Percentiles rank a stretch among this genome's conserved stretches.
Evolutionary conservation across 1,140 invertebrate genomes (phyloP).

Genomic region (Phenacoccus solenopsis): DNA sequence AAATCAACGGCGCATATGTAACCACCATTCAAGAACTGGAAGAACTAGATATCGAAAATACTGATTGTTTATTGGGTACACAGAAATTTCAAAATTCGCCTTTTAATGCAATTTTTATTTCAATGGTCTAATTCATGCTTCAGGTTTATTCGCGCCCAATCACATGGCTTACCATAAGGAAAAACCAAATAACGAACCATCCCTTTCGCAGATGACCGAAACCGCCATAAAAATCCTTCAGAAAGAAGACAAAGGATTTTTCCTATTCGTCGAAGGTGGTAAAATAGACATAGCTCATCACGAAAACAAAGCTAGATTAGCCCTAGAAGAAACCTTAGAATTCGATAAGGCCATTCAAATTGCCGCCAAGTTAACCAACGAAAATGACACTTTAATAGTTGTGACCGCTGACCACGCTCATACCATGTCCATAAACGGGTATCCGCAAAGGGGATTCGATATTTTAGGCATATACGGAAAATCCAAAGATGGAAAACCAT

Average conservation of each 20-base stretch:
- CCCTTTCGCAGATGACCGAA: slow-evolving; percentile 64
- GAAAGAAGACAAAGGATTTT: slow-evolving; percentile 52
- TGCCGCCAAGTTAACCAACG: slow-evolving; percentile 22
- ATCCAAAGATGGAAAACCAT: slow-evolving; percentile 46
- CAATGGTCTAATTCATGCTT: no score
- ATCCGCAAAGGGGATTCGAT: slow-evolving; percentile 51
- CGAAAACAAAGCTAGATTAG: slow-evolving; percentile 43
- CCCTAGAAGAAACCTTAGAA: slow-evolving; percentile 53
- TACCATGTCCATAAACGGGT: slow-evolving; percentile 47
- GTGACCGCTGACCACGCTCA: slow-evolving; percentile 55
- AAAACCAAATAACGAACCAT: slow-evolving; percentile 36
- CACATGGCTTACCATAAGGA: slow-evolving; percentile 34
- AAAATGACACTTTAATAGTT: slow-evolving; percentile 47
- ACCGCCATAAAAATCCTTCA: slow-evolving; percentile 60
- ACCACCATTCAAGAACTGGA: slow-evolving; percentile 38
- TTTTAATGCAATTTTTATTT: no score
- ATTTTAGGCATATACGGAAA: slow-evolving; percentile 37
- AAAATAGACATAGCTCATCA: slow-evolving; percentile 59
- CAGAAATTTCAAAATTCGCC: background rate
- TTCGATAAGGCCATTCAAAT: slow-evolving; percentile 47
- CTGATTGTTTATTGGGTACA: slow-evolving; percentile 40
- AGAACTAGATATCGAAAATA: slow-evolving; percentile 37
- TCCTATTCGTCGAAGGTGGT: slow-evolving; percentile 54
- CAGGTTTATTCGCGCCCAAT: slow-evolving; percentile 23
- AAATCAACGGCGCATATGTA: slow-evolving; percentile 35